These are phyloP conservation scores for Pogonocherus hispidulus DNA, from an alignment of 2,888 invertebrate species.

Conservation along the genomic window DNA sequence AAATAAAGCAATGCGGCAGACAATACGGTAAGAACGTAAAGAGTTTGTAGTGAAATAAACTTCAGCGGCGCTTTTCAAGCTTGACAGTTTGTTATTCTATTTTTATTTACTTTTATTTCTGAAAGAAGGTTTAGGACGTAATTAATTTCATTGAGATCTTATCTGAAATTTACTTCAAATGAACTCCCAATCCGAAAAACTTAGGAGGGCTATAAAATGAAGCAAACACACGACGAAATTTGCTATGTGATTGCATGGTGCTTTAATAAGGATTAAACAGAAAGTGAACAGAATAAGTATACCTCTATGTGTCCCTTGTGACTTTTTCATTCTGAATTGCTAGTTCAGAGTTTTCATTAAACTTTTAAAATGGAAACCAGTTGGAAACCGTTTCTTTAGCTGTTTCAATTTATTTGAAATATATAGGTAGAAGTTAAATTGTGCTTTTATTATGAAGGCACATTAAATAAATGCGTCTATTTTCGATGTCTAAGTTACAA, in stretches of 20 bases:
- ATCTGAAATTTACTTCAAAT: constrained; percentile 3
- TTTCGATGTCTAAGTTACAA: too few relatives aligned
- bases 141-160: constrained; percentile 7
- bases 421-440: too few relatives aligned
- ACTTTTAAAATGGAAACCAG: too few relatives aligned
- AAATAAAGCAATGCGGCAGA: constrained; percentile 4
- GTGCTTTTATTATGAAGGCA: too few relatives aligned
- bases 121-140: background rate
- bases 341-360: too few relatives aligned
- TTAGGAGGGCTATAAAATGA: background rate
- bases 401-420: too few relatives aligned
- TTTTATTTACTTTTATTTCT: constrained; percentile 12
- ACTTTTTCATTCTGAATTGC: background rate
- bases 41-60: background rate
- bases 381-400: too few relatives aligned
- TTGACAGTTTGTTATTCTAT: constrained; percentile 2
- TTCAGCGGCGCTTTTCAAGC: constrained; percentile 2
- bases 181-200: background rate
- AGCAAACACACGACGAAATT: background rate
- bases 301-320: background rate
- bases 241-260: background rate
- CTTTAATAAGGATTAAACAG: background rate
- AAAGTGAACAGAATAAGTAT: background rate
- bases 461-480: too few relatives aligned
- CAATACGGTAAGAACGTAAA: background rate